A percentile compares a stretch with the other conserved stretches of the same genome.
Evolutionary conservation across 2,113 vertebrate species (phyloP).

Genomic region (Sclerurus mexicanus): DNA sequence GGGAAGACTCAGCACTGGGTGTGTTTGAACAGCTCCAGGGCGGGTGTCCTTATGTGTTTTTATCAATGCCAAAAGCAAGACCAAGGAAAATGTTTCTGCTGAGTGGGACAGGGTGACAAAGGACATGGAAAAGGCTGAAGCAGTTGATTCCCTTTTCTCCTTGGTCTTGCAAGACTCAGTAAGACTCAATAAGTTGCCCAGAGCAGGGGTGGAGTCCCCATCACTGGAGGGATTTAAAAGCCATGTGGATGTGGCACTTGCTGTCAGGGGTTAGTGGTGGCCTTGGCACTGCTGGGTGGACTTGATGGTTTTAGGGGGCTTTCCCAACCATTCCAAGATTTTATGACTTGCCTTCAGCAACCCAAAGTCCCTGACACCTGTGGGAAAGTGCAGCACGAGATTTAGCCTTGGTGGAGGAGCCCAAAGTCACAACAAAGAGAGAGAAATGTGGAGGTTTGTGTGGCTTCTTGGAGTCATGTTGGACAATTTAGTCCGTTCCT

Average conservation of each 20-base stretch:
- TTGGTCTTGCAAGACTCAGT: too few relatives aligned
- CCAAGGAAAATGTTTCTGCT: background rate
- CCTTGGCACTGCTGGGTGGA: background rate
- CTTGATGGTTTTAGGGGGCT: background rate
- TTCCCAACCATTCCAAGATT: background rate
- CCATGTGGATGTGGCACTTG: background rate
- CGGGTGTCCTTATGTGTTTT: fast-evolving
- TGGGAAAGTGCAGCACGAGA: background rate
- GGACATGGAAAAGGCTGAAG: background rate
- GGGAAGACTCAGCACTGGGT: background rate
- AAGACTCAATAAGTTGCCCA: background rate
- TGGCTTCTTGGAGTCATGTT: fast-evolving
- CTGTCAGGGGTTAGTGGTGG: fast-evolving
- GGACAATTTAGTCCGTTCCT: too few relatives aligned
- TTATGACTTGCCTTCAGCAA: background rate
- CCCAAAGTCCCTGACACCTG: background rate
- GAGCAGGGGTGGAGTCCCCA: background rate
- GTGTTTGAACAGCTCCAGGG: background rate
- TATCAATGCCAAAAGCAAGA: background rate
- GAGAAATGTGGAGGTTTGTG: fast-evolving
- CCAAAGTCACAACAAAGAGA: background rate
- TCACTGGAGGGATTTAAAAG: background rate
- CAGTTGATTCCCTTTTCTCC: fast-evolving
- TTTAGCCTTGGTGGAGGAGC: background rate
- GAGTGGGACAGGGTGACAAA: background rate